Percentiles rank a stretch among this genome's conserved stretches.
These are phyloP conservation scores for Lerista edwardsae DNA, from an alignment of 2,797 vertebrate species.

Conservation along the genomic window DNA sequence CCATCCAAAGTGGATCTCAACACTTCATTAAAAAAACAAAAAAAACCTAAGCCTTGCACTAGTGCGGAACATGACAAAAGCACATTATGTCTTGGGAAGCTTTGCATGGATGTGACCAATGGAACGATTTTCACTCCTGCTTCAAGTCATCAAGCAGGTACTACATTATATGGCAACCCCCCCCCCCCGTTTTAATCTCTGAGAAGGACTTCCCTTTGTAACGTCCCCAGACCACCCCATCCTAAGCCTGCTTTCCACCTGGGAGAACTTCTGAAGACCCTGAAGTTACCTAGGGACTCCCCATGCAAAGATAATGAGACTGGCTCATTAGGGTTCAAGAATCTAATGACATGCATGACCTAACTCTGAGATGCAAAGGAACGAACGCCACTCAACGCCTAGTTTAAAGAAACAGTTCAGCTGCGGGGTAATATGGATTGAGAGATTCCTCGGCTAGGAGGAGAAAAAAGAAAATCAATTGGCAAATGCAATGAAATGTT, in stretches of 20 bases:
- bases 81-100: constrained; percentile 37
- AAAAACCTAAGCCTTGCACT: not conserved
- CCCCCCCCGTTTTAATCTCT: constrained; percentile 57
- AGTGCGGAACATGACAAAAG: not conserved
- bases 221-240: constrained; percentile 20
- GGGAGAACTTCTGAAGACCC: not conserved
- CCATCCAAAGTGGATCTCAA: not conserved
- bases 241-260: not conserved
- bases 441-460: constrained; percentile 46
- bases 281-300: not conserved
- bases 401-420: constrained; percentile 51
- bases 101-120: not conserved
- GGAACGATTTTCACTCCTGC: constrained; percentile 46
- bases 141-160: constrained; percentile 30
- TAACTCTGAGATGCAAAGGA: not conserved
- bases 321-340: not conserved
- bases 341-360: not conserved
- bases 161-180: constrained; percentile 45
- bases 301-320: not conserved
- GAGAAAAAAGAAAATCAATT: constrained; percentile 51
- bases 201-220: constrained; percentile 35
- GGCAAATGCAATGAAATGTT: constrained; percentile 51
- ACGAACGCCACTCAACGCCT: not conserved
- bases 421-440: constrained; percentile 29
- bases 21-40: not conserved